A percentile compares a stretch with the other conserved stretches of the same genome.
These are phyloP conservation scores for Microplitis mediator DNA, from an alignment of 1,140 invertebrate species.

Conservation along the genomic window DNA sequence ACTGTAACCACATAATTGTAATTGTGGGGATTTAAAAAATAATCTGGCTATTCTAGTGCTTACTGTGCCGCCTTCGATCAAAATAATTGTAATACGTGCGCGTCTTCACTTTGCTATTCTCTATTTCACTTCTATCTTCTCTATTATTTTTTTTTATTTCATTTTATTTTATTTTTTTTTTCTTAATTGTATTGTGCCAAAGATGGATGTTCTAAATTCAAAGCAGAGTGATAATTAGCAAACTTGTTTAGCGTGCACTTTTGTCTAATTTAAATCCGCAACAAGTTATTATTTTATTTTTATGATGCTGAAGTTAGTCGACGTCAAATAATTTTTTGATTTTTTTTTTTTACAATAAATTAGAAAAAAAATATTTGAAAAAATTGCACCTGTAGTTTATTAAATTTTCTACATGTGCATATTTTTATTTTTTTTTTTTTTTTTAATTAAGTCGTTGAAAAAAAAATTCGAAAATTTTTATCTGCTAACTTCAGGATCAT, in stretches of 20 bases:
- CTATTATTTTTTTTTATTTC: slow-evolving; percentile 20
- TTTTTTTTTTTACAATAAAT: no score
- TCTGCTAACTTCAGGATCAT: no score
- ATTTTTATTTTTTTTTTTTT: no score
- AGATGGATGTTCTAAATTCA: slow-evolving; percentile 36
- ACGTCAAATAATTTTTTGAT: no score
- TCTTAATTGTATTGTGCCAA: slow-evolving; percentile 35
- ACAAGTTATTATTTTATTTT: slow-evolving; percentile 22
- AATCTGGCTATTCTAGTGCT: background rate
- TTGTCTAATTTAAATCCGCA: background rate
- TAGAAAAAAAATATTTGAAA: no score
- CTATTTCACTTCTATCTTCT: slow-evolving; percentile 4
- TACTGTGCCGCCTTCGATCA: background rate
- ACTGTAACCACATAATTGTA: no score
- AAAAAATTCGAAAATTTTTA: no score
- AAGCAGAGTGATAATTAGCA: slow-evolving; percentile 25
- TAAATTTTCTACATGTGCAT: no score
- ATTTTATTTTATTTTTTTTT: slow-evolving; percentile 24
- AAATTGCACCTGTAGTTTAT: no score
- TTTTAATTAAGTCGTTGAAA: no score
- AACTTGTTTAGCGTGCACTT: slow-evolving; percentile 20
- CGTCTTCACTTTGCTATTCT: background rate
- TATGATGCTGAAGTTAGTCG: no score
- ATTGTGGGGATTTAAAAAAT: background rate
- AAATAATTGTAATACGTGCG: background rate